Conservation (phyloP, 2,888 invertebrate species). For the Adelognathus sp. region DNA sequence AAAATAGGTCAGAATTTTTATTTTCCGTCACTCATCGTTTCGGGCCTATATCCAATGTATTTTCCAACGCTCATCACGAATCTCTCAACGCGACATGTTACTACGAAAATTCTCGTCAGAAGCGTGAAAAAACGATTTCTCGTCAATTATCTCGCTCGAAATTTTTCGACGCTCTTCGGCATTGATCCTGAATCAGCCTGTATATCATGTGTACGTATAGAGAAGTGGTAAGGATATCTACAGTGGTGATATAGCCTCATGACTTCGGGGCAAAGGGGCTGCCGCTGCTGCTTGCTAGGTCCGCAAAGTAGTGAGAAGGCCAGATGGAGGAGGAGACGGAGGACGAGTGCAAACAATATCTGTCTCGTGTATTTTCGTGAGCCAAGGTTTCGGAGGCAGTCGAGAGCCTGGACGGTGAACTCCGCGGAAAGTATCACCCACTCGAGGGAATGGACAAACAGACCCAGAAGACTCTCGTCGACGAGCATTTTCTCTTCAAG, state of each 20-base stretch:
- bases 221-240: conserved; percentile 6
- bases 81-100: no score
- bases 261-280: conserved; percentile 48
- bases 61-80: no score
- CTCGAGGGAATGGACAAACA: conserved; percentile 64
- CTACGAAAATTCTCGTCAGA: no score
- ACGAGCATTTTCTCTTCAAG: conserved; percentile 85
- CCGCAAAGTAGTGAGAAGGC: conserved; percentile 46
- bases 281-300: no score
- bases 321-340: background rate
- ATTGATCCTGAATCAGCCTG: no score
- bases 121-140: no score
- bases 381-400: conserved; percentile 76
- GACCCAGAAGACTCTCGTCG: conserved; percentile 51
- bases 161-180: no score
- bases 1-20: no score
- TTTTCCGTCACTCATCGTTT: no score
- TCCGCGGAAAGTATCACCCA: conserved; percentile 85
- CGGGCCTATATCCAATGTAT: no score
- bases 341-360: conserved; percentile 56
- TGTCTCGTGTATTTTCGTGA: conserved; percentile 58
- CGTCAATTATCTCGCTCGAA: no score
- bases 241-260: conserved; percentile 31
- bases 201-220: background rate
- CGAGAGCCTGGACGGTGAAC: conserved; percentile 82